Evolutionary conservation across 2,888 invertebrate genomes (phyloP).

Genomic region (Xestia xanthographa): DNA sequence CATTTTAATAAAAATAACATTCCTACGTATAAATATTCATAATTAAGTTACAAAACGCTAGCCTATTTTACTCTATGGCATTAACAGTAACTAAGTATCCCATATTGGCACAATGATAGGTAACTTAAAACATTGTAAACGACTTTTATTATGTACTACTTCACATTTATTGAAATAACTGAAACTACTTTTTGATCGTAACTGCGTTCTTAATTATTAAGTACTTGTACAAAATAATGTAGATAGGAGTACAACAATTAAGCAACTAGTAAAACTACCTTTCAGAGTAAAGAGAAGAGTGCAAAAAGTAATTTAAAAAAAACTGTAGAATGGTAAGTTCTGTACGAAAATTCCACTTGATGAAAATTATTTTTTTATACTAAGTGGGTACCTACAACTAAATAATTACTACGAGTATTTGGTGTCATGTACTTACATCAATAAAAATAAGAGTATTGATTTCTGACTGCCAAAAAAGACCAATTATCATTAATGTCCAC

Average conservation of each 20-base stretch:
- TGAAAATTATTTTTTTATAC: background rate
- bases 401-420: constrained; percentile 35
- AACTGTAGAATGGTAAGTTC: background rate
- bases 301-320: constrained; percentile 14
- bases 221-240: constrained; percentile 53
- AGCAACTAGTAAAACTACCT: background rate
- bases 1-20: constrained; percentile 87
- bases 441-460: constrained; percentile 35
- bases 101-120: constrained; percentile 79
- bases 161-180: constrained; percentile 10
- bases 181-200: constrained; percentile 19
- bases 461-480: constrained; percentile 26
- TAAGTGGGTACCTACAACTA: background rate
- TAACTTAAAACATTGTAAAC: constrained; percentile 52
- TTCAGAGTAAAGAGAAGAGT: background rate
- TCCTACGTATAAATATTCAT: constrained; percentile 83
- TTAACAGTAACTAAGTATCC: constrained; percentile 74
- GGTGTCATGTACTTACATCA: constrained; percentile 45
- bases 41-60: constrained; percentile 83
- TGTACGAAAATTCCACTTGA: background rate
- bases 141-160: constrained; percentile 33
- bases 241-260: constrained; percentile 6
- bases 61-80: constrained; percentile 72
- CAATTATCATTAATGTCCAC: background rate
- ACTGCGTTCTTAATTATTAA: constrained; percentile 52